These are phyloP conservation scores for Turritopsis dohrnii DNA, from an alignment of 30 jellyfish, hydroid and myxozoan species.

Conservation along the genomic window DNA sequence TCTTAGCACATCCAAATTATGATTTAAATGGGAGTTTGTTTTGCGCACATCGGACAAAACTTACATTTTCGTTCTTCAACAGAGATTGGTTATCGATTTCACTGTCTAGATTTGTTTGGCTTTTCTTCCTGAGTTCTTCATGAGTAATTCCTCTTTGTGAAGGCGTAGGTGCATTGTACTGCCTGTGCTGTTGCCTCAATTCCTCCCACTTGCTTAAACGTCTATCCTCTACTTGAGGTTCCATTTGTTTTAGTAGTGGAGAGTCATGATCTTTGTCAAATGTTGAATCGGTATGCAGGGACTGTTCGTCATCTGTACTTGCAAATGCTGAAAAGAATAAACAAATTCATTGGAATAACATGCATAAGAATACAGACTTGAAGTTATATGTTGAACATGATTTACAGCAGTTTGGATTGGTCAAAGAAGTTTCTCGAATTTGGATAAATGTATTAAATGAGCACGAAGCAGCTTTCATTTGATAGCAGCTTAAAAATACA, in stretches of 20 bases:
- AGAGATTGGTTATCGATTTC: neutral
- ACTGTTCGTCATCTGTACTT: neutral
- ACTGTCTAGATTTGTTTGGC: neutral
- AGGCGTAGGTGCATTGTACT: neutral
- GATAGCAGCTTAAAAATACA: too few species aligned
- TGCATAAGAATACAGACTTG: neutral
- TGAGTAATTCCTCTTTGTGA: slow-evolving; percentile 8
- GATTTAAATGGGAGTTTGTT: neutral
- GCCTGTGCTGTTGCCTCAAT: neutral
- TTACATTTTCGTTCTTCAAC: neutral
- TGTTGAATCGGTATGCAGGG: neutral
- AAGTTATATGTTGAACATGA: neutral
- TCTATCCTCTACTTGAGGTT: neutral
- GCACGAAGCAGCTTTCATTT: too few species aligned
- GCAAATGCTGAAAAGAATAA: neutral
- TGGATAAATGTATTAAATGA: neutral
- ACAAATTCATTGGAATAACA: neutral
- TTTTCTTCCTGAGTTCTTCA: neutral
- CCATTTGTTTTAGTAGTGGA: slow-evolving; percentile 14
- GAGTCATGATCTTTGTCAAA: neutral
- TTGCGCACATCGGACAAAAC: neutral
- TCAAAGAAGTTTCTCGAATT: too few species aligned
- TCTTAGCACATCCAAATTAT: too few species aligned
- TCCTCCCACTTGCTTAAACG: neutral
- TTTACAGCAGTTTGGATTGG: too few species aligned